Percentiles rank a stretch among this genome's conserved stretches.
Evolutionary conservation across 1,140 invertebrate species (phyloP).

Genomic region (Piezodorus guildinii): DNA sequence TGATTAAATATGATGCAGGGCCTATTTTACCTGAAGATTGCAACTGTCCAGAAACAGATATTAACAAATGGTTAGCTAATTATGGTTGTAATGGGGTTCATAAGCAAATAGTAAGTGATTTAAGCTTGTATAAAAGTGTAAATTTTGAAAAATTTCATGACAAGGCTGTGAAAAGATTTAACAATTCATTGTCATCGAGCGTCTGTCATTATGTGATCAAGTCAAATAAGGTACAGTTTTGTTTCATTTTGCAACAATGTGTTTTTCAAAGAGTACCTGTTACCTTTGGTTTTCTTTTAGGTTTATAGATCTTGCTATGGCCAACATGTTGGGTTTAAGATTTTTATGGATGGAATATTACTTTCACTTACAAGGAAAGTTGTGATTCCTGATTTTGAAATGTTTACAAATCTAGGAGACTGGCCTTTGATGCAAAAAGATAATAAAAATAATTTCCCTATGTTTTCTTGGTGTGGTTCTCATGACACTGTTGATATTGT

Average conservation of each 20-base stretch:
- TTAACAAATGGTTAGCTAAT: slow-evolving; percentile 51
- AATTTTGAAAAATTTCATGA: slow-evolving; percentile 57
- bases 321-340: slow-evolving; percentile 89
- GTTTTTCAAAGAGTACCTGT: not conserved
- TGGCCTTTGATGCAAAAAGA: slow-evolving; percentile 69
- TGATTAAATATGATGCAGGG: slow-evolving; percentile 41
- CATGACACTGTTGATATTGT: slow-evolving; percentile 74
- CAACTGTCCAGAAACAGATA: slow-evolving; percentile 57
- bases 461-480: slow-evolving; percentile 95
- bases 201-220: slow-evolving; percentile 85
- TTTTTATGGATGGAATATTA: slow-evolving; percentile 85
- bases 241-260: not conserved
- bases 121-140: slow-evolving; percentile 54
- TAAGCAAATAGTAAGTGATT: slow-evolving; percentile 62
- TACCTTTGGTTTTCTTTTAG: slow-evolving; percentile 32
- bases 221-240: slow-evolving; percentile 53
- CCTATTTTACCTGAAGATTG: slow-evolving; percentile 71
- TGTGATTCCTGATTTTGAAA: slow-evolving; percentile 74
- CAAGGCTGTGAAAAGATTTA: slow-evolving; percentile 49
- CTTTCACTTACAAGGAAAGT: slow-evolving; percentile 73
- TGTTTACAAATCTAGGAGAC: slow-evolving; percentile 89
- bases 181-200: slow-evolving; percentile 64
- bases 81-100: slow-evolving; percentile 53
- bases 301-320: slow-evolving; percentile 84
- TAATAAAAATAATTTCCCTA: slow-evolving; percentile 49